Base-by-base conservation (phyloP, 2,113 vertebrate genomes). In the Cephalopholis sonnerati region DNA sequence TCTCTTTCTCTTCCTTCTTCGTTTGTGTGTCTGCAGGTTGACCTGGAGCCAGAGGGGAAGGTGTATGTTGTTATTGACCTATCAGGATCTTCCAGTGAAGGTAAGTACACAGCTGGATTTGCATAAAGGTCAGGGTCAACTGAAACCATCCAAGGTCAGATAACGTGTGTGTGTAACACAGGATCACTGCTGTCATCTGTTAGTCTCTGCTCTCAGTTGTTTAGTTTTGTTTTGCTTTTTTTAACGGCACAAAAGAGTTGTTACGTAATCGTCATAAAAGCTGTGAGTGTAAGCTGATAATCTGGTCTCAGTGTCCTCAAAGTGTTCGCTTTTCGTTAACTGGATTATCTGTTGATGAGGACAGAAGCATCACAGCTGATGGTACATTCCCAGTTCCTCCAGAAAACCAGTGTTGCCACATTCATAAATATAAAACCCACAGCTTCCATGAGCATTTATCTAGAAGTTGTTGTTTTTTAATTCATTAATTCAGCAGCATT, bases 1-100 rank as follows among this genome's bases (percentile, higher is more conserved):
- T 20, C 41, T 46, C 12, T 64, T 16, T 48, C 11, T 16, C 11
- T 16, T 46, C n/a, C 41, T n/a, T 7, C 32, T 36, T 36, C 3
- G 5, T 20, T 20, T 48, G 12, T 58, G 0, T 67, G 10, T 66
- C 44, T 72, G 78, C 79, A 93, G 92, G 86, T 93, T 15, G 91
- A 93, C 71, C 68, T 93, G 87, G 92, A 92, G 77, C 92, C 92
- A 2, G 91, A 90, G 71, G 92, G 92, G 50, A 91, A 74, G 75
- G 92, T 93, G 61, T 92, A 89, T 0, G 89, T 93, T 2, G 71
- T 93, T 1, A 92, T 93, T 4, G 91, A 93, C 76, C 83, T 93
- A 0, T 86, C 83, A 1, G 92, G 89, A 77, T 93, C 91, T 20
- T 91, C 91, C 67, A 91, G 87, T 72, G 92, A 91, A 89, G 91